Conservation (phyloP, 1,140 invertebrate genomes). For the Habropoda laboriosa region DNA sequence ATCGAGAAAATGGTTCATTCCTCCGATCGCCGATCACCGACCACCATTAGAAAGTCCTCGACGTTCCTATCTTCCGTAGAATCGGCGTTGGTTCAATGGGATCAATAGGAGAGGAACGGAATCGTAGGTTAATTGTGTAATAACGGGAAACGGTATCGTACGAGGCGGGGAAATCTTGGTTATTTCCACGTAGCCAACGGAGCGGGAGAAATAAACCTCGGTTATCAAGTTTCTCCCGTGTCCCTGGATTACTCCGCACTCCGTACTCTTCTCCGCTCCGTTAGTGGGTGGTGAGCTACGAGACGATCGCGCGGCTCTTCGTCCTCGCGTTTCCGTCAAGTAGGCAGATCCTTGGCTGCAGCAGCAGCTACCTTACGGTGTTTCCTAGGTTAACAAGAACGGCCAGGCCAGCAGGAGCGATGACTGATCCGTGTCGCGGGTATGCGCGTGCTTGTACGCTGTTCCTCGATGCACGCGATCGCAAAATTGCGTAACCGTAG, state of each 20-base stretch:
- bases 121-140: slow-evolving; percentile 16
- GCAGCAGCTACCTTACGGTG: slow-evolving; percentile 22
- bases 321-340: slow-evolving; percentile 33
- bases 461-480: too few relatives aligned
- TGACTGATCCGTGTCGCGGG: slow-evolving; percentile 16
- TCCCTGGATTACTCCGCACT: slow-evolving; percentile 60
- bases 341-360: slow-evolving; percentile 1
- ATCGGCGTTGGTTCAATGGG: not conserved
- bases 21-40: slow-evolving; percentile 41
- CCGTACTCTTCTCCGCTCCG: slow-evolving; percentile 38
- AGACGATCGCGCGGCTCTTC: slow-evolving; percentile 18
- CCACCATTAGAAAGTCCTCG: slow-evolving; percentile 41
- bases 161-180: slow-evolving; percentile 27
- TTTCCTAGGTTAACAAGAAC: slow-evolving; percentile 41
- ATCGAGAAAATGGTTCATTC: slow-evolving; percentile 37
- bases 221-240: slow-evolving; percentile 61
- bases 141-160: slow-evolving; percentile 33
- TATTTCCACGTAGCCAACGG: slow-evolving; percentile 32
- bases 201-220: slow-evolving; percentile 31
- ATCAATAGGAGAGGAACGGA: not conserved
- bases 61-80: slow-evolving; percentile 8
- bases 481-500: too few relatives aligned
- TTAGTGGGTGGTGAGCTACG: slow-evolving; percentile 54
- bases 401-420: slow-evolving; percentile 14
- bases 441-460: not conserved